Evolutionary conservation across 2,113 vertebrate species (phyloP).

Genomic region (Gymnocephalus cernua): DNA sequence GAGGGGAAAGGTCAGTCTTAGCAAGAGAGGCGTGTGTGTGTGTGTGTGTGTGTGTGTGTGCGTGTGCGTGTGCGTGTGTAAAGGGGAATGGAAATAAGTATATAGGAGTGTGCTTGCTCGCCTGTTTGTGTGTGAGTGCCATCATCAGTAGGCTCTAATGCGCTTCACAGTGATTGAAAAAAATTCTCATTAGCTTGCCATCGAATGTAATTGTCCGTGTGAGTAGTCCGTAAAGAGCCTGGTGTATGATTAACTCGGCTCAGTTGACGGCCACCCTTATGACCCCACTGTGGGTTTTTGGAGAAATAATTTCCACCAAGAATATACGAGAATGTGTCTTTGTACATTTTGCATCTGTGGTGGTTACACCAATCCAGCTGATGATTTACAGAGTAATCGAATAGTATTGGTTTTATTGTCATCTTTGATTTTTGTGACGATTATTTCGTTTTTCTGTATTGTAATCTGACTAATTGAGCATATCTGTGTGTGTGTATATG

Average conservation of each 20-base stretch:
- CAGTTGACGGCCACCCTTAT: slow-evolving; percentile 27
- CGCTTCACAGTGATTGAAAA: slow-evolving; percentile 40
- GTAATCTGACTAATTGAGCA: neutral
- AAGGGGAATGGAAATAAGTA: slow-evolving; percentile 34
- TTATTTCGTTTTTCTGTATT: neutral
- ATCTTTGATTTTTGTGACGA: neutral
- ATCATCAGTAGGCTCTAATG: slow-evolving; percentile 40
- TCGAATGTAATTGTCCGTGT: slow-evolving; percentile 64
- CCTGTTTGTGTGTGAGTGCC: slow-evolving; percentile 4
- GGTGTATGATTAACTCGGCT: slow-evolving; percentile 61
- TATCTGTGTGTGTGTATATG: neutral
- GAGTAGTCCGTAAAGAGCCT: slow-evolving; percentile 58
- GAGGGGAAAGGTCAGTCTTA: slow-evolving; percentile 69
- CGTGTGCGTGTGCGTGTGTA: slow-evolving; percentile 1
- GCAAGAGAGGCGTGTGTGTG: slow-evolving; percentile 37
- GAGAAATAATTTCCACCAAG: slow-evolving; percentile 45
- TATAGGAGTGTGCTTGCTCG: slow-evolving; percentile 15
- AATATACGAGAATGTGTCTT: slow-evolving; percentile 1
- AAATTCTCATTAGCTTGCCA: slow-evolving; percentile 58
- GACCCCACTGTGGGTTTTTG: slow-evolving; percentile 33
- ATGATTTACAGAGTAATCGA: neutral
- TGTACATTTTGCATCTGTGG: neutral
- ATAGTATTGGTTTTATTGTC: neutral
- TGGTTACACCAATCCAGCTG: neutral
- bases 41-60: slow-evolving; percentile 20